A percentile compares a stretch with the other conserved stretches of the same genome.
These are phyloP conservation scores for Heliothis virescens DNA, from an alignment of 1,140 invertebrate species.

Conservation along the genomic window DNA sequence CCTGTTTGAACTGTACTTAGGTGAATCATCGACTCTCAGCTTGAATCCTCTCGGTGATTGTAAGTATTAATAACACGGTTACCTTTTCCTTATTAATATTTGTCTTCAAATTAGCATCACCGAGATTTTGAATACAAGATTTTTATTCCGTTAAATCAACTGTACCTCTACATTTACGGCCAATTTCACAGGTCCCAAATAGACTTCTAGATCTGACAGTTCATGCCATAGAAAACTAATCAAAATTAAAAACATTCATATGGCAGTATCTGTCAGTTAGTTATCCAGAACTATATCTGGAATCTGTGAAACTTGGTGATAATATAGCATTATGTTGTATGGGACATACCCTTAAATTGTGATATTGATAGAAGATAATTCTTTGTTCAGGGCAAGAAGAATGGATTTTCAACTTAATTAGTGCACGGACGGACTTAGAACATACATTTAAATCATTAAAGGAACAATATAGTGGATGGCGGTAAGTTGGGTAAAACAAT, in stretches of 20 bases:
- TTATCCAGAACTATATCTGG: no score
- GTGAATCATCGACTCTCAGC: slow-evolving; percentile 71
- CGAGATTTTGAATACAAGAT: background rate
- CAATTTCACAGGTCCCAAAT: no score
- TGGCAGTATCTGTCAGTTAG: no score
- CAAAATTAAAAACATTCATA: no score
- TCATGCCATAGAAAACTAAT: no score
- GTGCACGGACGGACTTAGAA: slow-evolving; percentile 66
- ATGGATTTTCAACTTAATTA: slow-evolving; percentile 77
- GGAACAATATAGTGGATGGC: slow-evolving; percentile 65
- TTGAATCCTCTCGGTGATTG: slow-evolving; percentile 66
- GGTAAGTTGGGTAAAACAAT: slow-evolving; percentile 58
- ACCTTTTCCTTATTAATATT: background rate
- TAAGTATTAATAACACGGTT: slow-evolving; percentile 55
- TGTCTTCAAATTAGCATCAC: slow-evolving; percentile 6
- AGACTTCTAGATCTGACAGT: no score
- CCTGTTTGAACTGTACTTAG: slow-evolving; percentile 76
- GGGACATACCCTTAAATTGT: no score
- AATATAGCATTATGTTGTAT: no score
- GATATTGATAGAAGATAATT: background rate
- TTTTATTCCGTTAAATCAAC: no score
- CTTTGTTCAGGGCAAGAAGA: slow-evolving; percentile 72
- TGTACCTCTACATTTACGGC: no score
- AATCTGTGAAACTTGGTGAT: no score
- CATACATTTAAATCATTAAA: slow-evolving; percentile 64